Conservation (phyloP, 1,140 invertebrate species). For the Eufriesea mexicana region DNA sequence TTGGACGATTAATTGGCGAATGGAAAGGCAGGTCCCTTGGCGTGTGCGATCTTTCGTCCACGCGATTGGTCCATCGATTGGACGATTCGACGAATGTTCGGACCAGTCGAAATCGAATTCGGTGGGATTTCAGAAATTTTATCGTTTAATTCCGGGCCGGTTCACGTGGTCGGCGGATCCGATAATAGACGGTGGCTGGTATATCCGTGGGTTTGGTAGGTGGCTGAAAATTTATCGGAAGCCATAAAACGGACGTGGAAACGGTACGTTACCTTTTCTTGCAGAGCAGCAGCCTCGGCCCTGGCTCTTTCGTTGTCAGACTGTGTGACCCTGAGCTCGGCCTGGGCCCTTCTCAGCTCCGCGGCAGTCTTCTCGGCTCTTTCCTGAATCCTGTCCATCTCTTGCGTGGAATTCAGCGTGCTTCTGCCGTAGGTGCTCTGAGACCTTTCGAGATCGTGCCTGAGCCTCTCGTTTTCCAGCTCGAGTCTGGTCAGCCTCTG, state of each 20-base stretch:
- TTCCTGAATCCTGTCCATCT: conserved; percentile 92
- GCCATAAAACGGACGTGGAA: too few species aligned
- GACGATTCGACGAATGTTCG: not conserved
- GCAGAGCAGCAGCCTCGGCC: conserved; percentile 91
- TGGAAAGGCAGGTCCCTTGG: not conserved
- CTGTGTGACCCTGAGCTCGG: conserved; percentile 92
- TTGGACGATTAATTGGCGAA: not conserved
- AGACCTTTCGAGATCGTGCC: conserved; percentile 92
- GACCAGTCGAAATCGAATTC: not conserved
- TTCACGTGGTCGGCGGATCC: not conserved
- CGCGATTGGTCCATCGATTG: not conserved
- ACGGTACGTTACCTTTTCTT: conserved; percentile 87
- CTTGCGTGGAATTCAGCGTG: conserved; percentile 88
- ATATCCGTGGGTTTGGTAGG: too few species aligned
- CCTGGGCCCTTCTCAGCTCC: conserved; percentile 92
- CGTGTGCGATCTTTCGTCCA: not conserved
- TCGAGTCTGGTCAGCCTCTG: conserved; percentile 92
- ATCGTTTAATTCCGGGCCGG: not conserved
- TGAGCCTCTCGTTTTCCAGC: conserved; percentile 94
- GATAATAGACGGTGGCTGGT: not conserved
- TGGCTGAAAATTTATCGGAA: too few species aligned
- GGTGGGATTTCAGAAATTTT: not conserved
- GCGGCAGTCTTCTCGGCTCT: conserved; percentile 92
- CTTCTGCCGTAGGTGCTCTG: conserved; percentile 91
- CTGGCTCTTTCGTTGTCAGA: conserved; percentile 93